A percentile compares a stretch with the other conserved stretches of the same genome.
These are phyloP conservation scores for Troides helena DNA, from an alignment of 2,888 invertebrate genomes.

Conservation along the genomic window DNA sequence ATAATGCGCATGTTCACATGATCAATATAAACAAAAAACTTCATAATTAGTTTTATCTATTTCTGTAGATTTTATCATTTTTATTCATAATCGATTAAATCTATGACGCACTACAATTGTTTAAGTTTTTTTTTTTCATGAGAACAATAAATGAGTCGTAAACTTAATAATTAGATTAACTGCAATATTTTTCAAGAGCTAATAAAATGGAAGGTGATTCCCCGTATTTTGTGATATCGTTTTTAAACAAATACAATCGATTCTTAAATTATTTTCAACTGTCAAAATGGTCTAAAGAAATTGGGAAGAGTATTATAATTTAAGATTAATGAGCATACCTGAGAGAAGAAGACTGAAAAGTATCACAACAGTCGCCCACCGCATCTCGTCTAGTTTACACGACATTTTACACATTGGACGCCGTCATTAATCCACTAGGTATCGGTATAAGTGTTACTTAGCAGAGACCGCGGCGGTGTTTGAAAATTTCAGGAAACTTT, in stretches of 20 bases:
- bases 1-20: too few species aligned
- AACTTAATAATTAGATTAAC: constrained; percentile 3
- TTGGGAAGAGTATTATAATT: not conserved
- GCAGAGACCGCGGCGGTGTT: constrained; percentile 17
- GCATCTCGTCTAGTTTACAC: constrained; percentile 53
- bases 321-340: constrained; percentile 49
- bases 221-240: not conserved
- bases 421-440: constrained; percentile 42
- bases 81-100: too few species aligned
- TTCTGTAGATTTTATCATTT: not conserved
- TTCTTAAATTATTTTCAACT: not conserved
- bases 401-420: constrained; percentile 49
- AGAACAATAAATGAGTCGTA: not conserved
- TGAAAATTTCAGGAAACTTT: constrained; percentile 46
- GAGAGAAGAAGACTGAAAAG: constrained; percentile 51
- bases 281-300: not conserved
- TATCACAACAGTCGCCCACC: constrained; percentile 53
- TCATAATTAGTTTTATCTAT: not conserved
- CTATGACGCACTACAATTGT: too few species aligned
- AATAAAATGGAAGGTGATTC: not conserved
- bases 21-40: not conserved
- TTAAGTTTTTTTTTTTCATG: too few species aligned
- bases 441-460: constrained; percentile 32
- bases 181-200: not conserved
- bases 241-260: not conserved